Conservation (phyloP, 30 jellyfish, hydroid and myxozoan genomes). For the Mastigias papua region DNA sequence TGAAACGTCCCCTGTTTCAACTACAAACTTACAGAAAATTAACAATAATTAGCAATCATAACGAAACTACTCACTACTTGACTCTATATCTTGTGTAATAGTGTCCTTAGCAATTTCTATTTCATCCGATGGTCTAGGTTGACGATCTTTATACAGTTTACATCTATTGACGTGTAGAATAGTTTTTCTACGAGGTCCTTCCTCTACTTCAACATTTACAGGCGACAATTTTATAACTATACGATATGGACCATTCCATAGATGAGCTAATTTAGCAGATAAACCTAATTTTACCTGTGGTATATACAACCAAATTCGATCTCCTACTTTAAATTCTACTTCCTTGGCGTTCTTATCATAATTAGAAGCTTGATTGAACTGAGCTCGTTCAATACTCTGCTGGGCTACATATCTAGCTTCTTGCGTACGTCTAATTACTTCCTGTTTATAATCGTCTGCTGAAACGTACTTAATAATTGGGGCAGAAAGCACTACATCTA, state of each 20-base stretch:
- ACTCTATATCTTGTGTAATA: constrained; percentile 8
- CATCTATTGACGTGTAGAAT: constrained; percentile 58
- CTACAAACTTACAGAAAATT: too few relatives aligned
- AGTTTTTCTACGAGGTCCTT: constrained; percentile 41
- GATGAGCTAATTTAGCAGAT: constrained; percentile 50
- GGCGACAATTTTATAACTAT: constrained; percentile 47
- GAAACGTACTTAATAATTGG: constrained; percentile 55
- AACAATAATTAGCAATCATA: not conserved
- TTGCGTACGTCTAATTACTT: constrained; percentile 32
- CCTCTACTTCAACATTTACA: constrained; percentile 62
- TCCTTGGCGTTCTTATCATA: constrained; percentile 56
- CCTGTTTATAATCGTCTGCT: constrained; percentile 54
- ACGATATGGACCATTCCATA: constrained; percentile 75
- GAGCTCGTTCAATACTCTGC: constrained; percentile 65
- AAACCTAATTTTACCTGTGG: constrained; percentile 56
- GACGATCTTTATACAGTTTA: constrained; percentile 53
- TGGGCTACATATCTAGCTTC: constrained; percentile 72
- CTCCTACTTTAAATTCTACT: constrained; percentile 64
- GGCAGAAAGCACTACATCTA: constrained; percentile 57
- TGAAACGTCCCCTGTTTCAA: constrained; percentile 55
- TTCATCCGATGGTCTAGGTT: constrained; percentile 61
- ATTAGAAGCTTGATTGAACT: constrained; percentile 22
- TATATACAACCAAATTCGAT: constrained; percentile 70
- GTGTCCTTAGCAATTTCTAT: constrained; percentile 44
- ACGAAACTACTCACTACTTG: not conserved